Evolutionary conservation across 2,888 invertebrate species (phyloP).

Genomic region (Pocota personata): DNA sequence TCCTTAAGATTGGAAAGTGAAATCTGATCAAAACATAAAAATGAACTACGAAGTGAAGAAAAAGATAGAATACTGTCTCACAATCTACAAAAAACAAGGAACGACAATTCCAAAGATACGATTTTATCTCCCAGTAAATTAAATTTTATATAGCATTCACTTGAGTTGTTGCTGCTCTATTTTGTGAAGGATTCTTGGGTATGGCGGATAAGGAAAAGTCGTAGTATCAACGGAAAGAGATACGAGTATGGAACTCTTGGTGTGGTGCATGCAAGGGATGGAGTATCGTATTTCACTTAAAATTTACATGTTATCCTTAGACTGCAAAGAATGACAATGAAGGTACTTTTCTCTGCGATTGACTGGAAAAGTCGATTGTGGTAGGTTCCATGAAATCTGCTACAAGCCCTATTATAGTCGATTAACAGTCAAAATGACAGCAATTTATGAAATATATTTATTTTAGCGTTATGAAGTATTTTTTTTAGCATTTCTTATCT

Average conservation of each 20-base stretch:
- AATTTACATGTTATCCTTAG: not conserved
- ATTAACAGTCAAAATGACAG: not conserved
- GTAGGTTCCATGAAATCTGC: not conserved
- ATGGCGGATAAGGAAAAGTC: not conserved
- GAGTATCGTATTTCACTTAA: not conserved
- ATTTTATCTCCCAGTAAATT: conserved; percentile 19
- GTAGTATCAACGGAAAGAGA: not conserved
- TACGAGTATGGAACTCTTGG: too few species aligned
- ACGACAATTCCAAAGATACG: not conserved
- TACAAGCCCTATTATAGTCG: not conserved
- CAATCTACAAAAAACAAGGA: too few species aligned
- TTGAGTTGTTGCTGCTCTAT: conserved; percentile 9
- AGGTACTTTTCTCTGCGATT: not conserved
- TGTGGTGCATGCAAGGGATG: not conserved
- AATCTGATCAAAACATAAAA: conserved; percentile 6
- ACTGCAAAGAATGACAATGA: not conserved
- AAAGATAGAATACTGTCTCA: not conserved
- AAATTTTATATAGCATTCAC: conserved; percentile 20
- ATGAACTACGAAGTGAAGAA: not conserved
- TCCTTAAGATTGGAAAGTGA: conserved; percentile 3
- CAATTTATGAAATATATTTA: too few species aligned
- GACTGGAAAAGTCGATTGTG: not conserved
- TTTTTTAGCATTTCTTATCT: too few species aligned
- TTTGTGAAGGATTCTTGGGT: not conserved
- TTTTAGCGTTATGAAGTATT: too few species aligned